These are phyloP conservation scores for Chaetura pelagica DNA, from an alignment of 2,113 vertebrate species.

Conservation along the genomic window DNA sequence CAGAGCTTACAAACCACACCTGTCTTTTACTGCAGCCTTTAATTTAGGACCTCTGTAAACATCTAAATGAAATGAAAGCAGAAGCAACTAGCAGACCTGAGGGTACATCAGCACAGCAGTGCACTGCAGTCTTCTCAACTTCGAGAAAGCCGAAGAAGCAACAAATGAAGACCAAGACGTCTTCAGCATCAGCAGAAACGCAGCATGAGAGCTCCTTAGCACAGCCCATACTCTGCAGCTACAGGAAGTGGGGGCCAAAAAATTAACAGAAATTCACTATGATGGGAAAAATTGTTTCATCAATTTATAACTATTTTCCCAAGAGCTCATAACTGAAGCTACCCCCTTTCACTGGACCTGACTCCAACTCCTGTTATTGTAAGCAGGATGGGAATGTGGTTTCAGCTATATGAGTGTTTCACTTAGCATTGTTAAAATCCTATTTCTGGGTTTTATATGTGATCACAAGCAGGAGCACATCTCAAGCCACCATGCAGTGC, in stretches of 20 bases:
- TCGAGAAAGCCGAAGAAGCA: not conserved
- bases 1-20: not conserved
- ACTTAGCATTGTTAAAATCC: not conserved
- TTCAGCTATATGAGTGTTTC: not conserved
- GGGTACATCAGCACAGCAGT: rapidly evolving
- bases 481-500: not conserved
- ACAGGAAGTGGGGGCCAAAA: rapidly evolving
- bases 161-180: not conserved
- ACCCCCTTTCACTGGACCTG: not conserved
- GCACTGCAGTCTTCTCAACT: not conserved
- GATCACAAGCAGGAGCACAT: not conserved
- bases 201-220: not conserved
- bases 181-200: not conserved
- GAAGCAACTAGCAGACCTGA: not conserved
- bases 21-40: not conserved
- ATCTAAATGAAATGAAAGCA: not conserved
- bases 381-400: not conserved
- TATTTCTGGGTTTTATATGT: rapidly evolving
- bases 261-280: not conserved
- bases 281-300: rapidly evolving
- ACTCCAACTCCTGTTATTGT: not conserved
- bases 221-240: not conserved
- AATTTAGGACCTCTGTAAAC: not conserved
- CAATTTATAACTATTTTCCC: not conserved
- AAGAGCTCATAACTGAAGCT: not conserved